Conservation (phyloP, 2,113 vertebrate species). For the Stigmatopora argus region DNA sequence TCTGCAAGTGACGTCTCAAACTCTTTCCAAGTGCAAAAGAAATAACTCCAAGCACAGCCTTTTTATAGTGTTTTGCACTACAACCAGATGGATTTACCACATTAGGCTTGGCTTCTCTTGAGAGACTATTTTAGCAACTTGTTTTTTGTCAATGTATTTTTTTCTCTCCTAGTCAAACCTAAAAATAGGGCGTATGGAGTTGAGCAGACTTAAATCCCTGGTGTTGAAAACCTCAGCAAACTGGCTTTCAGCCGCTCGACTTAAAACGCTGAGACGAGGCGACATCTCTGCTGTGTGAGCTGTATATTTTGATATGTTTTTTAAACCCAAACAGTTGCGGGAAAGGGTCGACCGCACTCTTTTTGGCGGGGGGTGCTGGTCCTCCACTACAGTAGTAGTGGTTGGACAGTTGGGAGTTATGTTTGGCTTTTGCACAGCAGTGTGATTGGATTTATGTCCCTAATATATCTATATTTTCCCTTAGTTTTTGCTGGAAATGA, state of each 20-base stretch:
- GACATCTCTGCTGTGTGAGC: neutral
- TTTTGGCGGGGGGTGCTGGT: slow-evolving; percentile 5
- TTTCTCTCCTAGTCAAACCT: slow-evolving; percentile 25
- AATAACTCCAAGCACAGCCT: slow-evolving; percentile 15
- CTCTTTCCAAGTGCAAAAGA: slow-evolving; percentile 8
- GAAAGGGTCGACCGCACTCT: slow-evolving; percentile 8
- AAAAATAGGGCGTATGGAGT: slow-evolving; percentile 35
- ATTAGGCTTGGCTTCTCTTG: slow-evolving; percentile 33
- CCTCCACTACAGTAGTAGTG: slow-evolving; percentile 14
- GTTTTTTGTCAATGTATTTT: slow-evolving; percentile 37
- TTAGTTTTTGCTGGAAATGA: neutral
- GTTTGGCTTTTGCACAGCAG: slow-evolving; percentile 37
- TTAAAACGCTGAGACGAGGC: neutral
- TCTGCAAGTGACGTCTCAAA: neutral
- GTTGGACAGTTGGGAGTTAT: slow-evolving; percentile 32
- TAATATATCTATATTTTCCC: slow-evolving; percentile 29
- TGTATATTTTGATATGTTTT: neutral
- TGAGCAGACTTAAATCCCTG: slow-evolving; percentile 29
- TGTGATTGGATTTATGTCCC: slow-evolving; percentile 40
- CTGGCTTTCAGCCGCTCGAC: neutral
- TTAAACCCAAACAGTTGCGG: slow-evolving; percentile 12
- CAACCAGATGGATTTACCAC: slow-evolving; percentile 42
- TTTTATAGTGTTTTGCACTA: slow-evolving; percentile 33
- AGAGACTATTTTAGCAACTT: slow-evolving; percentile 35
- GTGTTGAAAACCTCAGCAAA: neutral